phyloP scores from a whole-genome alignment of 2,113 vertebrate genomes.

The Tychaedon coryphoeus region DNA sequence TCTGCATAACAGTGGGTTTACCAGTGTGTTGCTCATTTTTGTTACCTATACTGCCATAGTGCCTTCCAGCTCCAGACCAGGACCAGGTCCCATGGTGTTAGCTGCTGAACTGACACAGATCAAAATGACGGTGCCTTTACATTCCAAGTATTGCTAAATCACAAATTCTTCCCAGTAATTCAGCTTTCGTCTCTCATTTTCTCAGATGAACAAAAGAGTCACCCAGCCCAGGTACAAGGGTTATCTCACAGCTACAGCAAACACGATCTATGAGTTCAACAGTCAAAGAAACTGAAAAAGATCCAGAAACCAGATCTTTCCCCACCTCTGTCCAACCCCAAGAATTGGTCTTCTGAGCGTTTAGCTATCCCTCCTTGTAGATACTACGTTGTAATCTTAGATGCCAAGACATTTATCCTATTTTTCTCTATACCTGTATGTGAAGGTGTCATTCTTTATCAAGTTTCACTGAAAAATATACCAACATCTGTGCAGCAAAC shows the following conservation, averaged over 20 bases:
- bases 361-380: background rate
- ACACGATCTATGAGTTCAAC: background rate
- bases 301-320: background rate
- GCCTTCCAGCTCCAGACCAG: background rate
- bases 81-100: background rate
- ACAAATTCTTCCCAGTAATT: background rate
- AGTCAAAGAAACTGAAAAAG: background rate
- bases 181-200: background rate
- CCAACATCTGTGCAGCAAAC: constrained; percentile 24
- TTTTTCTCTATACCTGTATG: background rate
- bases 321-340: background rate
- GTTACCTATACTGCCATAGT: background rate
- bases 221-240: background rate
- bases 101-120: background rate
- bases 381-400: background rate
- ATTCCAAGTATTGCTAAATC: background rate
- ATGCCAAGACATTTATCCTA: background rate
- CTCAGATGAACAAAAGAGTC: background rate
- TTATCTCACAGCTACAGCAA: background rate
- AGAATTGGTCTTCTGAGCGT: background rate
- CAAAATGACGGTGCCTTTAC: background rate
- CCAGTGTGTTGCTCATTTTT: background rate
- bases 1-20: background rate
- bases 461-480: constrained; percentile 18
- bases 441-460: constrained; percentile 9